Conservation (phyloP, 2,797 vertebrate genomes). For the Threskiornis aethiopicus region DNA sequence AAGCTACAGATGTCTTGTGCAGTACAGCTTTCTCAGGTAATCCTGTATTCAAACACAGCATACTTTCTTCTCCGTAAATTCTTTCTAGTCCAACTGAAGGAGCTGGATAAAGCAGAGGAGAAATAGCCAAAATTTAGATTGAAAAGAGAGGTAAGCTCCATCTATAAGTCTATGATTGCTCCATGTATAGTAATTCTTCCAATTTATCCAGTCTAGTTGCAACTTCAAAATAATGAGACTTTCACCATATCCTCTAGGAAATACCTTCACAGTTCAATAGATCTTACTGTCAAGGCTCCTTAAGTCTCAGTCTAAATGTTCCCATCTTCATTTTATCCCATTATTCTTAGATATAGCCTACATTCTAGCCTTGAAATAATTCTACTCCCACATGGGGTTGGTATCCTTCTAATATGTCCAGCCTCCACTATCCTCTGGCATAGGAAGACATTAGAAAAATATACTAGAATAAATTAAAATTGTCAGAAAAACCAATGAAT, state of each 20-base stretch:
- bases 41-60: neutral
- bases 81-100: neutral
- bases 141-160: neutral
- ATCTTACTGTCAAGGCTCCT: neutral
- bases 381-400: neutral
- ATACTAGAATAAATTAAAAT: conserved; percentile 7
- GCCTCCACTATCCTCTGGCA: neutral
- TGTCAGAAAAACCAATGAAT: conserved; percentile 9
- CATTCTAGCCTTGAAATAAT: neutral
- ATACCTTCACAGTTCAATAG: neutral
- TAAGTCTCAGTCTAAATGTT: neutral
- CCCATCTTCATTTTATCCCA: neutral
- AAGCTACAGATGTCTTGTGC: neutral
- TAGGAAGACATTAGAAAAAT: conserved; percentile 3
- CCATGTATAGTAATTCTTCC: neutral
- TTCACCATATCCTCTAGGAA: neutral
- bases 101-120: neutral
- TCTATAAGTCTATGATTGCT: neutral
- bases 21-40: neutral
- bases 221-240: neutral
- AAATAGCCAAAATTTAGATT: neutral
- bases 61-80: neutral
- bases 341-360: neutral
- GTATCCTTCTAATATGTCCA: neutral
- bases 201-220: neutral